Percentiles rank a stretch among this genome's conserved stretches.
phyloP scores from a whole-genome alignment of 1,140 invertebrate species.

The Macrotrachela quadricornifera region DNA sequence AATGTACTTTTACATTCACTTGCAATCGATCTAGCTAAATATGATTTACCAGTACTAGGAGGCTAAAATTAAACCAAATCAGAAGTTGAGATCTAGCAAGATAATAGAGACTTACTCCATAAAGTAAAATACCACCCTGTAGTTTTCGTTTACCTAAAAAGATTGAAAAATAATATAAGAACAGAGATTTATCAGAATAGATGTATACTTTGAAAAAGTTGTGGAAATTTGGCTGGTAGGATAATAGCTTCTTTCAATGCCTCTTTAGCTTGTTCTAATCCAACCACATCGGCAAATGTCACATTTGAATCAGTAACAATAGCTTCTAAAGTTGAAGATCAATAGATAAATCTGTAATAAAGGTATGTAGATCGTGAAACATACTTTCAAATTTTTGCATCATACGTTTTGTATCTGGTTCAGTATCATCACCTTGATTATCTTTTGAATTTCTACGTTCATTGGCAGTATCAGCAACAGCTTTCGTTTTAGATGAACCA shows the following conservation, averaged over 20 bases:
- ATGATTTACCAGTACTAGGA: slow-evolving; percentile 98
- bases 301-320: slow-evolving; percentile 91
- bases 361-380: no score
- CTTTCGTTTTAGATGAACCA: no score
- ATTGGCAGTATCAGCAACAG: no score
- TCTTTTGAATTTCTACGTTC: no score
- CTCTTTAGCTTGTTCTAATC: slow-evolving; percentile 85
- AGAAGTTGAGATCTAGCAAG: slow-evolving; percentile 2
- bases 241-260: slow-evolving; percentile 99
- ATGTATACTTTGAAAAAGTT: slow-evolving; percentile 51
- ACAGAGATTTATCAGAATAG: no score
- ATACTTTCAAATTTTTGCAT: no score
- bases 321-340: slow-evolving; percentile 39
- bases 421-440: no score
- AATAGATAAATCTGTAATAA: no score
- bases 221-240: slow-evolving; percentile 91
- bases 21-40: slow-evolving; percentile 91
- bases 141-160: slow-evolving; percentile 57
- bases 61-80: slow-evolving; percentile 39
- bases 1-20: slow-evolving; percentile 98
- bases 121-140: slow-evolving; percentile 92
- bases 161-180: no score
- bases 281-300: slow-evolving; percentile 92
- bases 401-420: no score
- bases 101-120: slow-evolving; percentile 48